A percentile compares a stretch with the other conserved stretches of the same genome.
Conservation (phyloP, 1,140 invertebrate species). For the Chrysoperla carnea region DNA sequence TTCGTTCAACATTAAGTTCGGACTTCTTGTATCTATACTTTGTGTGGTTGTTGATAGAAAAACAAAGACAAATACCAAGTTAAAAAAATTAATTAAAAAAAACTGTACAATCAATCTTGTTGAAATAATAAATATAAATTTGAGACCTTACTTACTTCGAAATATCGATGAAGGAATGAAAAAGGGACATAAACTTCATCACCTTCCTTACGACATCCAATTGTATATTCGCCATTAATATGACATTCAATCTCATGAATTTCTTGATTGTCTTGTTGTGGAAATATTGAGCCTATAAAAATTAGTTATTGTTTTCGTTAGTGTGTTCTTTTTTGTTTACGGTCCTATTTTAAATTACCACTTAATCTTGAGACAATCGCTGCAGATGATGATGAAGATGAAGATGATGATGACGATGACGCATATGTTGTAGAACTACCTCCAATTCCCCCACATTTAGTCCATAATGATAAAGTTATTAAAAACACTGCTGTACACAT, state of each 20-base stretch:
- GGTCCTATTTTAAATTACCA: constrained; percentile 1
- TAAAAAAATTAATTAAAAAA: too few species aligned
- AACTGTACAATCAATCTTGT: too few species aligned
- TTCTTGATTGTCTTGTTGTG: constrained; percentile 17
- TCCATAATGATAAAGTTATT: constrained; percentile 32
- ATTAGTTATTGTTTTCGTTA: too few species aligned
- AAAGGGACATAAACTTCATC: constrained; percentile 85
- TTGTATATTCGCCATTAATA: constrained; percentile 76
- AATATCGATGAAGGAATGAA: constrained; percentile 84
- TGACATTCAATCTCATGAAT: constrained; percentile 72
- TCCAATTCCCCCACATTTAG: constrained; percentile 26
- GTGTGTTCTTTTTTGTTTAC: too few species aligned
- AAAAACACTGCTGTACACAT: constrained; percentile 26
- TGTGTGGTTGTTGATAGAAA: too few species aligned
- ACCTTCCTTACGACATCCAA: constrained; percentile 68
- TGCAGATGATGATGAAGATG: constrained; percentile 6
- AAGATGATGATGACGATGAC: constrained; percentile 12
- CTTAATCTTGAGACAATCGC: not conserved
- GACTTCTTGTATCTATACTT: too few species aligned
- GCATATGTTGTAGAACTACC: constrained; percentile 13
- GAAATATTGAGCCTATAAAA: too few species aligned
- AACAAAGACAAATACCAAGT: too few species aligned
- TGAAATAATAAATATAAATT: too few species aligned
- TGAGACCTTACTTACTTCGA: constrained; percentile 48
- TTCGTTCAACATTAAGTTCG: too few species aligned